These are phyloP conservation scores for Sycophaga agraensis DNA, from an alignment of 1,140 invertebrate species.

Conservation along the genomic window DNA sequence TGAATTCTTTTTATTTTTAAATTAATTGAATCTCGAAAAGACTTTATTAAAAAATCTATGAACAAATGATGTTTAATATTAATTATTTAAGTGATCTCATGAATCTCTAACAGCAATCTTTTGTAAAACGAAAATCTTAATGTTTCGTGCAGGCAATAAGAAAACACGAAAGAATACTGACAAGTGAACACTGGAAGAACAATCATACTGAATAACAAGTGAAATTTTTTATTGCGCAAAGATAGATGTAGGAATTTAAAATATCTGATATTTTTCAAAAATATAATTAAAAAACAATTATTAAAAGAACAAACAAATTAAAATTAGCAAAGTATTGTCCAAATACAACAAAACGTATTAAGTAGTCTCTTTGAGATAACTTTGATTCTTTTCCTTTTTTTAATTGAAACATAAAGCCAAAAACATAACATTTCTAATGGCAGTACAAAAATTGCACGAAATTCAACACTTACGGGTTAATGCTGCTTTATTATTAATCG, in stretches of 20 bases:
- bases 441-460: constrained; percentile 35
- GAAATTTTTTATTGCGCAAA: not conserved
- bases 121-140: not conserved
- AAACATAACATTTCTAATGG: constrained; percentile 30
- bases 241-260: constrained; percentile 6
- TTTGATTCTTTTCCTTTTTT: not conserved
- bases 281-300: constrained; percentile 1
- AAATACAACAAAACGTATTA: not conserved
- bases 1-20: too few relatives aligned
- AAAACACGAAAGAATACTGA: constrained; percentile 12
- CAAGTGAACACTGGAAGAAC: constrained; percentile 19
- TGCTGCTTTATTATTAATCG: not conserved
- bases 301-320: not conserved
- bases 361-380: not conserved
- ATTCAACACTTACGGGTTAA: constrained; percentile 24
- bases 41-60: not conserved
- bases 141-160: not conserved
- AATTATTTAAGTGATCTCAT: not conserved
- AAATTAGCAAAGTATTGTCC: constrained; percentile 1
- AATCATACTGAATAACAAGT: constrained; percentile 3
- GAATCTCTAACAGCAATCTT: not conserved
- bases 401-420: constrained; percentile 6
- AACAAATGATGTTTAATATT: not conserved
- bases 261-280: too few relatives aligned
- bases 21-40: too few relatives aligned